Conservation (phyloP, 2,113 vertebrate genomes). For the Ciconia boyciana region DNA sequence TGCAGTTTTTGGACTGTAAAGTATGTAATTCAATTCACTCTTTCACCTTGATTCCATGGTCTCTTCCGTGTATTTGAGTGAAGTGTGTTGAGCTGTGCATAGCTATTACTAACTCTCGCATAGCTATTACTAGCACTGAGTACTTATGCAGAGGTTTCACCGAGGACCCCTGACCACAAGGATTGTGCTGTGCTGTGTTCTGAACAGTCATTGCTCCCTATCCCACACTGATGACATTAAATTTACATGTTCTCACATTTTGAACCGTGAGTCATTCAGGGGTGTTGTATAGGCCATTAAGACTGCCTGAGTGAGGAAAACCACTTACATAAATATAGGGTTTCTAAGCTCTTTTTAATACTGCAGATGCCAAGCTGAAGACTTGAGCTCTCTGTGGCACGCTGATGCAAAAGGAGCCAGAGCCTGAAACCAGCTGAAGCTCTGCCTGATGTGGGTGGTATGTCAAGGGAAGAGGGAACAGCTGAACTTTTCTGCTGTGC, state of each 20-base stretch:
- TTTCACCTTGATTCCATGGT: not conserved
- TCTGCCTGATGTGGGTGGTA: rapidly evolving
- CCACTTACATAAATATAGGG: rapidly evolving
- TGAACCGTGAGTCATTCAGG: not conserved
- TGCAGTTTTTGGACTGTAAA: not conserved
- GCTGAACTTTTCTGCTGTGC: not conserved
- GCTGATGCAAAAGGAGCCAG: not conserved
- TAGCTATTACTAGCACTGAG: not conserved
- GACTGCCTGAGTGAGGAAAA: not conserved
- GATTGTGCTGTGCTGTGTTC: not conserved
- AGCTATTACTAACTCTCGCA: not conserved
- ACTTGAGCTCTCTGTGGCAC: not conserved
- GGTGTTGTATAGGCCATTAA: not conserved
- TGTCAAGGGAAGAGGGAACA: not conserved
- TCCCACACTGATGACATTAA: no score
- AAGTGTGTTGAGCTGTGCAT: rapidly evolving
- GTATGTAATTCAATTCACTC: not conserved
- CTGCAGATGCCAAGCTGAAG: not conserved
- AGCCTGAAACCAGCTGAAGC: not conserved
- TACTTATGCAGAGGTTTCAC: not conserved
- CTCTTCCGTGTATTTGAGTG: rapidly evolving
- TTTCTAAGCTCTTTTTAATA: not conserved
- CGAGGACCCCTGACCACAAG: not conserved
- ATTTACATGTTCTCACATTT: not conserved
- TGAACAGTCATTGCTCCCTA: rapidly evolving